A percentile compares a stretch with the other conserved stretches of the same genome.
These are phyloP conservation scores for Crocuta crocuta DNA, from an alignment of 2,113 vertebrate genomes.

Conservation along the genomic window DNA sequence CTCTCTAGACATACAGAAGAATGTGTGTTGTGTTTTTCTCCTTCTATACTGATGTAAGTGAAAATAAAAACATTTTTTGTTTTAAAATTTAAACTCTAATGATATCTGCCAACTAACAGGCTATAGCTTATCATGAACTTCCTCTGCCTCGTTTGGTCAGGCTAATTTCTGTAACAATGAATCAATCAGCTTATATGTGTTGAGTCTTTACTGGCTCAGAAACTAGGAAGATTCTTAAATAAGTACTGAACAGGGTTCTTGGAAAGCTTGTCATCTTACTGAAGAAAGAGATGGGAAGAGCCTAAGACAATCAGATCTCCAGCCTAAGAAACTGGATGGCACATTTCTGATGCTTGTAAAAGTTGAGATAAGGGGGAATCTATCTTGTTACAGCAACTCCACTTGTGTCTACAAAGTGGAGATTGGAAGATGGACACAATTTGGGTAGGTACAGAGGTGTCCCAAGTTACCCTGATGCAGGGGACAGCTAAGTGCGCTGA, in stretches of 20 bases:
- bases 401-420: not conserved
- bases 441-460: not conserved
- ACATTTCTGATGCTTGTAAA: not conserved
- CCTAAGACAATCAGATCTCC: not conserved
- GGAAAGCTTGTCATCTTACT: not conserved
- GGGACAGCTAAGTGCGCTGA: too few species aligned
- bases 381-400: not conserved
- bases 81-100: constrained; percentile 37
- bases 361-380: not conserved
- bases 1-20: constrained; percentile 47
- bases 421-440: not conserved
- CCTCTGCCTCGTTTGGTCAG: not conserved
- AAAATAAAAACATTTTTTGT: constrained; percentile 32
- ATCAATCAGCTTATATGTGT: not conserved
- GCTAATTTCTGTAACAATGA: constrained; percentile 34
- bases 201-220: not conserved
- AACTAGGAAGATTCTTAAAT: not conserved
- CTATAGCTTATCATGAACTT: not conserved
- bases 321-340: not conserved
- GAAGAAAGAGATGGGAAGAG: not conserved
- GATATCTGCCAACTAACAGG: not conserved
- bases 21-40: not conserved
- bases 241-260: not conserved
- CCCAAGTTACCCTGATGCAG: not conserved
- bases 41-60: constrained; percentile 37